Evolutionary conservation across 2,113 vertebrate genomes (phyloP), one percentile per base, ranked within the genome.

Genomic region (Tympanuchus pallidicinctus): DNA sequence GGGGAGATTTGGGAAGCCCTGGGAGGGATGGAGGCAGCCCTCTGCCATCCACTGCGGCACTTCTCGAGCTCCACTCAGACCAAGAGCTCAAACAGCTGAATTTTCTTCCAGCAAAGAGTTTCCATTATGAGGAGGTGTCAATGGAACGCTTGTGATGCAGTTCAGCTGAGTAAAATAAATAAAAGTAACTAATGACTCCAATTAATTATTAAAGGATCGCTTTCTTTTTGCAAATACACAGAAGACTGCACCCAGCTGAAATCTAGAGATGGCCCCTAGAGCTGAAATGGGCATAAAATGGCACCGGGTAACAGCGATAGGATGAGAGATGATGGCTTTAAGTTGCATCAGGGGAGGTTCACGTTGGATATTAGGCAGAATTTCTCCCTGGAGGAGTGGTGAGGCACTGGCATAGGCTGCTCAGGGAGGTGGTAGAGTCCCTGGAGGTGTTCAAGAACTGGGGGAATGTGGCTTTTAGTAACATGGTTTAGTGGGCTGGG

Each of bases 101-200:
- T 12, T 92, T 87, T 27, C 25, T 56, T 38, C 43, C 42, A 87
- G 71, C 75, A 79, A 79, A 75, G 88, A 82, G 25, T 32, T 94
- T 78, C 85, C 40, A 40, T 79, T 32, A 10, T 56, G 52, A 91
- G 77, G 60, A 85, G 48, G 36, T 30, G 43, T 27, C 82, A 90
- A 38, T 42, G 80, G 90, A 88, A 83, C 80, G 78, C 80, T 94
- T 88, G 90, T 52, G 65, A 95, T 88, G 90, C 72, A 64, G 80
- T 72, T 93, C 70, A 77, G 90, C 77, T 84, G 83, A 90, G 73
- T 93, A 95, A 96, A 96, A 95, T 92, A 96, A 95, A 94, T 90
- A 95, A 77, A 94, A 95, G 57, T 88, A 88, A 67, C 81, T 93
- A 93, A 96, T 48, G 83, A 71, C 38, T 79, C 63, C 60, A 73